A percentile compares a stretch with the other conserved stretches of the same genome.
These are phyloP conservation scores for Danio rerio DNA, from an alignment of 2,113 vertebrate species.

Conservation along the genomic window GRCz12tu NC_133178.1:28867001-28867500, in stretches of 20 bases:
- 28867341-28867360: not conserved
- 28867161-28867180: constrained; percentile 89
- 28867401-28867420: too few relatives aligned
- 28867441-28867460: too few relatives aligned
- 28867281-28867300: constrained; percentile 91
- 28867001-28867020: not conserved
- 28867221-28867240: constrained; percentile 82
- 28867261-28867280: constrained; percentile 89
- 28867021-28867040: constrained; percentile 36
- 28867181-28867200: constrained; percentile 79
- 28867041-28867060: not conserved
- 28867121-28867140: constrained; percentile 92
- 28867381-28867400: too few relatives aligned
- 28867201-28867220: constrained; percentile 78
- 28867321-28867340: not conserved
- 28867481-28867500: too few relatives aligned
- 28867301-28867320: constrained; percentile 86
- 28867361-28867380: too few relatives aligned
- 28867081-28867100: constrained; percentile 87
- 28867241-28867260: constrained; percentile 87
- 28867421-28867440: too few relatives aligned
- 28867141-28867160: constrained; percentile 89
- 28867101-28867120: constrained; percentile 88
- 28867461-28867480: too few relatives aligned
- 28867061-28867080: constrained; percentile 77